Evolutionary conservation across 1,140 invertebrate species (phyloP).

Genomic region (Drosophila littoralis): DNA sequence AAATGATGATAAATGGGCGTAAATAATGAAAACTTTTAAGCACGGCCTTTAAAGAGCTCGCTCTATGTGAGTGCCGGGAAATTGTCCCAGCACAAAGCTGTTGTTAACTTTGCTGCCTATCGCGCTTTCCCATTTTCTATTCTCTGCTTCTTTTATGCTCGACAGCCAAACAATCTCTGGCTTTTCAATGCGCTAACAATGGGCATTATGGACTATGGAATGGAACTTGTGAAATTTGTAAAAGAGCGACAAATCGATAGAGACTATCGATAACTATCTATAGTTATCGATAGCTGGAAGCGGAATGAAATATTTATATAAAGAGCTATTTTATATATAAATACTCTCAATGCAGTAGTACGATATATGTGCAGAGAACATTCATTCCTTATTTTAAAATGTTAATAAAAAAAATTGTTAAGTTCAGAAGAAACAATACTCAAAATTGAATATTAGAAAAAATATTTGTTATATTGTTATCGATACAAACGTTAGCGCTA

Average conservation of each 20-base stretch:
- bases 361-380: no score
- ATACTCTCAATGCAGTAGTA: no score
- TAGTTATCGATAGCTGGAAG: no score
- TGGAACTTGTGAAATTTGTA: not conserved
- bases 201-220: not conserved
- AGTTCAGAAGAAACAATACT: no score
- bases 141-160: constrained; percentile 5
- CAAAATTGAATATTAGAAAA: no score
- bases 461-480: not conserved
- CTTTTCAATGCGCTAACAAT: not conserved
- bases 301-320: no score
- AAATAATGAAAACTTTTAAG: constrained; percentile 26
- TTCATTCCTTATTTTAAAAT: no score
- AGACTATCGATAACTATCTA: not conserved
- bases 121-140: constrained; percentile 35
- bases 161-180: constrained; percentile 11
- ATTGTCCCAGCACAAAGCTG: constrained; percentile 8
- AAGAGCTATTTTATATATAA: no score
- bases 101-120: constrained; percentile 29
- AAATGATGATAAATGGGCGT: constrained; percentile 58
- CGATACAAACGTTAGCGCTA: not conserved
- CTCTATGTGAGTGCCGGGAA: constrained; percentile 2
- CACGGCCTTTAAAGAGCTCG: constrained; percentile 41
- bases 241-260: not conserved
- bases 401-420: no score